Evolutionary conservation across 2,113 vertebrate species (phyloP).

Genomic region (Corydoras maculifer): DNA sequence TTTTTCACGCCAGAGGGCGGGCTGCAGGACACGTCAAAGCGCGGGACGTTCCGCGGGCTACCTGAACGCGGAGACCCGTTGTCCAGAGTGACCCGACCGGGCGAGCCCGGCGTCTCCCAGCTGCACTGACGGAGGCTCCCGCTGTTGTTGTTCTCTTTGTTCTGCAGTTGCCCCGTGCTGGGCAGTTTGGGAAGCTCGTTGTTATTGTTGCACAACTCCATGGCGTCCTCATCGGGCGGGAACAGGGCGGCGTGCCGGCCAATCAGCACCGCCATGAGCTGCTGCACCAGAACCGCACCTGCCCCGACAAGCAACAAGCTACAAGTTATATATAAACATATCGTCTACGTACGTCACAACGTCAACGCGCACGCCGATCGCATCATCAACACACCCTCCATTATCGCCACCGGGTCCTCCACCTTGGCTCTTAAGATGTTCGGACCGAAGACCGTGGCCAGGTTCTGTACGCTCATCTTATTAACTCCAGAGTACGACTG

Average conservation of each 20-base stretch:
- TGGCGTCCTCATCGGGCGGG: conserved; percentile 69
- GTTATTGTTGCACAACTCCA: conserved; percentile 80
- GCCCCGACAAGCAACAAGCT: conserved; percentile 23
- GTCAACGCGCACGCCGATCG: no score
- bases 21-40: conserved; percentile 77
- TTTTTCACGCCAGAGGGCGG: conserved; percentile 86
- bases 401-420: conserved; percentile 92
- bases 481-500: conserved; percentile 93
- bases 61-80: conserved; percentile 72
- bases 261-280: conserved; percentile 95
- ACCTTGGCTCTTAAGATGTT: conserved; percentile 92
- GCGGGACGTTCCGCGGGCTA: conserved; percentile 75
- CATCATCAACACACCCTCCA: conserved; percentile 75
- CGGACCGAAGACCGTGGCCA: conserved; percentile 93
- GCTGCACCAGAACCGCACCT: conserved; percentile 93
- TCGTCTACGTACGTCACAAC: no score
- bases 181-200: conserved; percentile 64
- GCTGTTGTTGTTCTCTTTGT: conserved; percentile 83
- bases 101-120: conserved; percentile 81
- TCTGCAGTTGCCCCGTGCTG: conserved; percentile 66
- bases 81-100: conserved; percentile 67
- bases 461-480: conserved; percentile 97
- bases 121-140: conserved; percentile 68
- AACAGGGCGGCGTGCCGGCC: conserved; percentile 81
- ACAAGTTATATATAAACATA: neutral